A percentile compares a stretch with the other conserved stretches of the same genome.
Conservation (phyloP, 1,140 invertebrate species). For the Diuraphis noxia region DNA sequence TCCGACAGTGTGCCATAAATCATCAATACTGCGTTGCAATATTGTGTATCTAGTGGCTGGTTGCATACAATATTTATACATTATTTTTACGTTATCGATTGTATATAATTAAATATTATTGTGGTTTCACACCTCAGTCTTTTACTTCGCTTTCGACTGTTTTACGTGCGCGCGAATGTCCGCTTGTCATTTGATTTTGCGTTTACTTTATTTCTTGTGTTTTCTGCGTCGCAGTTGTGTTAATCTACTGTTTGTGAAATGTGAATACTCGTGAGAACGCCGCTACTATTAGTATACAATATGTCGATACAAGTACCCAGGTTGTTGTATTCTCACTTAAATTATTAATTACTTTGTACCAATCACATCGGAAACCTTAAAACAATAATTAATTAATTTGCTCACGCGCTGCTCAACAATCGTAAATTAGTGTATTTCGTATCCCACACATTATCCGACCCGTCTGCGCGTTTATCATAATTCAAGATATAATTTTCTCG, state of each 20-base stretch:
- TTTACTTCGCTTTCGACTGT: background rate
- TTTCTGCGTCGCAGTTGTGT: background rate
- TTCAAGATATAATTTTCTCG: background rate
- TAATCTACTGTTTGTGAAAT: background rate
- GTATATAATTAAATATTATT: slow-evolving; percentile 13
- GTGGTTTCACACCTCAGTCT: background rate
- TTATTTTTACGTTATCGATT: background rate
- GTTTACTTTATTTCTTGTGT: background rate
- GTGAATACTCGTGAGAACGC: background rate
- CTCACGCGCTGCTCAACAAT: background rate
- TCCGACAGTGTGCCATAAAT: background rate
- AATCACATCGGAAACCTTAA: background rate
- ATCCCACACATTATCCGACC: background rate
- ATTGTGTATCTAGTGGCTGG: background rate
- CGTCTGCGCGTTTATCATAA: background rate
- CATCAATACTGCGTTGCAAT: background rate
- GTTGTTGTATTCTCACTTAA: background rate
- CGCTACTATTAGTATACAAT: background rate
- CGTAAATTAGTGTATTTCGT: background rate
- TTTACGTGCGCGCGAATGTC: background rate
- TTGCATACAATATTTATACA: background rate
- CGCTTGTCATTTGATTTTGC: background rate
- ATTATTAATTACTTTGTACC: background rate
- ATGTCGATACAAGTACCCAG: background rate
- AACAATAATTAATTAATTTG: background rate